Evolutionary conservation across 2,113 vertebrate species (phyloP), one percentile per base, ranked within the genome.

Genomic region (Zosterops hypoxanthus): DNA sequence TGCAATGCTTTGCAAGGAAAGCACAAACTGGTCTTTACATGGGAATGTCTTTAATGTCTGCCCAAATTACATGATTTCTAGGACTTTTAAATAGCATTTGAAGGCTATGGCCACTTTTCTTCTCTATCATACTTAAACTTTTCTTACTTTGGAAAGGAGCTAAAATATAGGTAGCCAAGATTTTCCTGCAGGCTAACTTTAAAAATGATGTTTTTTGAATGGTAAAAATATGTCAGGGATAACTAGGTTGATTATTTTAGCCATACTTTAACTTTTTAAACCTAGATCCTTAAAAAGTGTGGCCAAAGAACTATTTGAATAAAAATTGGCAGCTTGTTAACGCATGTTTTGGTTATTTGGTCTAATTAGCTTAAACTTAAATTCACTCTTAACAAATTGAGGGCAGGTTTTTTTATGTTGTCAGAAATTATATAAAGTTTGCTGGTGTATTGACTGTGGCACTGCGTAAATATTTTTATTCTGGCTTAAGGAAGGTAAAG

Each of bases 321-420:
- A 68, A 92, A 96, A 97, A 42, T 21, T 83, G 87, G 65, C 82
- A 92, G 65, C 59, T 93, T 94, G 71, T 82, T 95, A 89, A 77
- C 36, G 24, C 25, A 6, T 95, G 70, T 71, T 95, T 96, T 97
- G 84, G 72, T 96, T 93, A 61, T 92, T 86, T 96, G 42, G 41
- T 87, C 72, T 96, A 96, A 97, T 96, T 96, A 92, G 55, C 78
- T 96, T 84, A 92, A 84, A 83, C 55, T 86, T 95, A 86, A 97
- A 92, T 91, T 72, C 77, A 66, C 77, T 91, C 82, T 64, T 90
- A 95, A 94, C 52, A 94, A 95, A 95, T 59, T 91, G 80, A 95
- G 90, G 91, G 28, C 57, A 90, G 65, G 97, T 93, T 77, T 95
- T 19, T 95, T 93, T 66, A 12, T 66, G 77, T 5, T 41, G 75